These are phyloP conservation scores for Gonatopus flavifemur DNA, from an alignment of 1,140 invertebrate genomes.

Conservation along the genomic window DNA sequence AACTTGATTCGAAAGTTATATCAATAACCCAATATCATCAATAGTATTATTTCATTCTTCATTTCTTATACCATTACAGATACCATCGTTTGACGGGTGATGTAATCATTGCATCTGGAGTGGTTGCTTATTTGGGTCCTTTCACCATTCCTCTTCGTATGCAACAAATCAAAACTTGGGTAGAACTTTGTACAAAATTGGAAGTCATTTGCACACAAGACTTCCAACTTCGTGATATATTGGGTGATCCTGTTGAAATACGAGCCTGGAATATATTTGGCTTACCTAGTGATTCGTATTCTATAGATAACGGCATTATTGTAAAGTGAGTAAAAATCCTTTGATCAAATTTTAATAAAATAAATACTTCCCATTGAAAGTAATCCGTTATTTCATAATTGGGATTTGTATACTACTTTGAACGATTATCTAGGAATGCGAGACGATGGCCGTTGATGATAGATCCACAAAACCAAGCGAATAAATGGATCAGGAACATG, in stretches of 20 bases:
- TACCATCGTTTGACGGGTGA: slow-evolving; percentile 70
- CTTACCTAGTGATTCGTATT: slow-evolving; percentile 85
- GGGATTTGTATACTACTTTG: neutral
- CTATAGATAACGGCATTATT: slow-evolving; percentile 91
- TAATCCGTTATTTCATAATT: too few species aligned
- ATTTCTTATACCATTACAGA: too few species aligned
- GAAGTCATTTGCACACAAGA: slow-evolving; percentile 75
- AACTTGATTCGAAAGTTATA: too few species aligned
- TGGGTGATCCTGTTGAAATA: slow-evolving; percentile 86
- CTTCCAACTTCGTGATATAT: slow-evolving; percentile 73
- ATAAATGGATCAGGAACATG: slow-evolving; percentile 94
- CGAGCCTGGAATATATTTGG: slow-evolving; percentile 91
- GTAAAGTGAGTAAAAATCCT: slow-evolving; percentile 53
- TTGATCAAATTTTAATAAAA: neutral
- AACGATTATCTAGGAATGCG: slow-evolving; percentile 64
- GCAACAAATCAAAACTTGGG: slow-evolving; percentile 75
- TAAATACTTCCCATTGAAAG: neutral
- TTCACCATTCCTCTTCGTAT: slow-evolving; percentile 80
- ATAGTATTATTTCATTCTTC: too few species aligned
- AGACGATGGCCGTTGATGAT: slow-evolving; percentile 91
- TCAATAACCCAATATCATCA: too few species aligned
- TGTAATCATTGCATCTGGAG: slow-evolving; percentile 82
- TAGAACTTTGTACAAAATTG: slow-evolving; percentile 64
- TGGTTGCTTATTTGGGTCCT: slow-evolving; percentile 89
- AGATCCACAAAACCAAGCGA: slow-evolving; percentile 92